A percentile compares a stretch with the other conserved stretches of the same genome.
These are phyloP conservation scores for Luehdorfia chinensis DNA, from an alignment of 1,140 invertebrate genomes.

Conservation along the genomic window DNA sequence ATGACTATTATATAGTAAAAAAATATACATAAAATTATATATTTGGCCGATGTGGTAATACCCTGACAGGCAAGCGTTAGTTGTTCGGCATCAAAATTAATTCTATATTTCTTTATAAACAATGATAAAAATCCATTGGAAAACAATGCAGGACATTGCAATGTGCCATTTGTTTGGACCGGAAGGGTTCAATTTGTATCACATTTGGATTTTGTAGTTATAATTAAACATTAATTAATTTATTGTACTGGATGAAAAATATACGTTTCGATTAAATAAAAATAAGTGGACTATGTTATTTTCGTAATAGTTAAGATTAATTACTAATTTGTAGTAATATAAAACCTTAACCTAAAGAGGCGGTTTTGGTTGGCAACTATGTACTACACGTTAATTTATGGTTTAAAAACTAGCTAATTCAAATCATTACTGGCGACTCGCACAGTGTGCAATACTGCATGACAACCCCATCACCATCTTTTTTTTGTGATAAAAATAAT, in stretches of 20 bases:
- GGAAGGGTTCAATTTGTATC: conserved; percentile 54
- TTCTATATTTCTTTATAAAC: conserved; percentile 51
- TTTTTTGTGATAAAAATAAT: conserved; percentile 58
- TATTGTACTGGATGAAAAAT: conserved; percentile 63
- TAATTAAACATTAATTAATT: conserved; percentile 68
- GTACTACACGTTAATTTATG: conserved; percentile 45
- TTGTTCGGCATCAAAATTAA: conserved; percentile 72
- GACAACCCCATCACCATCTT: conserved; percentile 49
- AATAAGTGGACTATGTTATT: conserved; percentile 64
- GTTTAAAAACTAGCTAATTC: conserved; percentile 33
- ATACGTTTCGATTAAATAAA: conserved; percentile 62
- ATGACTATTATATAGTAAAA: conserved; percentile 72
- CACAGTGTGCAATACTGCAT: conserved; percentile 45
- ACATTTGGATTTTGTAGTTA: conserved; percentile 68
- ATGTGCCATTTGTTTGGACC: conserved; percentile 71
- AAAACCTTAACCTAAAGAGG: conserved; percentile 45
- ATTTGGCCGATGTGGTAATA: conserved; percentile 73
- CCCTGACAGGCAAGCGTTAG: conserved; percentile 73
- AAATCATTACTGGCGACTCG: conserved; percentile 47
- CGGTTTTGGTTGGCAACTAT: conserved; percentile 54
- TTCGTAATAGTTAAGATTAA: conserved; percentile 68
- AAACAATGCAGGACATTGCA: conserved; percentile 63
- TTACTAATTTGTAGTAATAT: conserved; percentile 53
- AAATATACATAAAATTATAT: conserved; percentile 75
- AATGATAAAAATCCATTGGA: conserved; percentile 37